These are phyloP conservation scores for Heliocidaris tuberculata DNA, from an alignment of 35 echinoderm and acorn worm species.

Conservation along the genomic window DNA sequence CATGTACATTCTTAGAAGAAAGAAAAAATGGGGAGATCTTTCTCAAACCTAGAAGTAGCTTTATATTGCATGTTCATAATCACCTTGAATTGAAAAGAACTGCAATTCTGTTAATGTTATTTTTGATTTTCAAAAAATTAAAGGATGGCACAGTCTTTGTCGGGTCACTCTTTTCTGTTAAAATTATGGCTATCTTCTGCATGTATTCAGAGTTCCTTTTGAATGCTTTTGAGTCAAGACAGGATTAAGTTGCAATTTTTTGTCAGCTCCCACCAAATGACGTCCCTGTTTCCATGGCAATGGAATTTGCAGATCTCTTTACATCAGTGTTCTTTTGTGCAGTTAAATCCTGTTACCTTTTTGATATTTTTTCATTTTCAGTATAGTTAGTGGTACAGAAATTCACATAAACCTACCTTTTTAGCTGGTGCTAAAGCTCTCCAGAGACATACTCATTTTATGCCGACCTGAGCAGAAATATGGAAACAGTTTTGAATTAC, in stretches of 20 bases:
- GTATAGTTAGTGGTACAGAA: too few species aligned
- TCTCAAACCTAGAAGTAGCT: too few species aligned
- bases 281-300: neutral
- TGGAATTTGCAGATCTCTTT: neutral
- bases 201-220: too few species aligned
- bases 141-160: too few species aligned
- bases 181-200: too few species aligned
- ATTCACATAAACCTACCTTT: neutral
- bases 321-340: neutral
- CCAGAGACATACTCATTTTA: neutral
- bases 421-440: neutral
- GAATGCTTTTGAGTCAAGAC: neutral
- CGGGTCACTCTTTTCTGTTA: too few species aligned
- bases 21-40: too few species aligned
- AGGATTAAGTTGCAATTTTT: slow-evolving; percentile 18
- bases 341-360: neutral
- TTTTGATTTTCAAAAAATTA: too few species aligned
- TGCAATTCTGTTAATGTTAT: too few species aligned
- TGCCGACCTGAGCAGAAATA: neutral
- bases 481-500: neutral
- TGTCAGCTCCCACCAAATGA: neutral
- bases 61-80: too few species aligned
- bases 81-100: too few species aligned
- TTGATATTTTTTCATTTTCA: neutral
- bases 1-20: too few species aligned